Percentiles rank a stretch among this genome's conserved stretches.
These are phyloP conservation scores for Platyrinchus mystaceus DNA, from an alignment of 2,797 vertebrate species.

Conservation along the genomic window DNA sequence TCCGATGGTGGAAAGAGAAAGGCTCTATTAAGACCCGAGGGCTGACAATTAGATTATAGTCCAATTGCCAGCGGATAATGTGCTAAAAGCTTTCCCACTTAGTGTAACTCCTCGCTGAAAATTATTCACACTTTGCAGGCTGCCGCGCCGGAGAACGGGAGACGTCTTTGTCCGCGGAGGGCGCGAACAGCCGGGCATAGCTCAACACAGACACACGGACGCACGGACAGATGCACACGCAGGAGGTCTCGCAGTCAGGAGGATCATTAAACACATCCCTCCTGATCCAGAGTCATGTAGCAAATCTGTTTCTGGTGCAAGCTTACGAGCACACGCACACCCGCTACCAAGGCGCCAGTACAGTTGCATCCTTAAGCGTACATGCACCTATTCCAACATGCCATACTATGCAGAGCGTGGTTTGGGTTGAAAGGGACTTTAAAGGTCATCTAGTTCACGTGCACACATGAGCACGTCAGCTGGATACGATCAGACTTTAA, in stretches of 20 bases:
- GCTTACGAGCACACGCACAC: background rate
- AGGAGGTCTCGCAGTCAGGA: background rate
- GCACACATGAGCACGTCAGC: background rate
- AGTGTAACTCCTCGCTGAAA: slow-evolving; percentile 85
- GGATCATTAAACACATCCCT: background rate
- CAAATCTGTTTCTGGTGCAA: background rate
- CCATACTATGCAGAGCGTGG: rapidly evolving
- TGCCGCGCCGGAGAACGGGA: slow-evolving; percentile 35
- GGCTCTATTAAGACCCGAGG: slow-evolving; percentile 83
- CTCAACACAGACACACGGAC: background rate
- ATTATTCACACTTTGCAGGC: slow-evolving; percentile 90
- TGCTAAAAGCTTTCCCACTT: slow-evolving; percentile 95
- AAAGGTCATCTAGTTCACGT: background rate
- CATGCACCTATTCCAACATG: background rate
- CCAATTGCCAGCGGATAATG: slow-evolving; percentile 91
- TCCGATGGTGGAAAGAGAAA: slow-evolving; percentile 80
- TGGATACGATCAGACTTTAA: background rate
- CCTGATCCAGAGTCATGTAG: background rate
- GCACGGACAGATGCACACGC: background rate
- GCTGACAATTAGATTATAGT: slow-evolving; percentile 86
- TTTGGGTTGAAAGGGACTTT: background rate
- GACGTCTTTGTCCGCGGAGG: slow-evolving; percentile 68
- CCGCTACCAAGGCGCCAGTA: rapidly evolving
- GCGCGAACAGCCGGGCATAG: background rate
- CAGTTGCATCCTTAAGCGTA: rapidly evolving